A percentile compares a stretch with the other conserved stretches of the same genome.
These are phyloP conservation scores for Ditula angustiorana DNA, from an alignment of 2,888 invertebrate species.

Conservation along the genomic window DNA sequence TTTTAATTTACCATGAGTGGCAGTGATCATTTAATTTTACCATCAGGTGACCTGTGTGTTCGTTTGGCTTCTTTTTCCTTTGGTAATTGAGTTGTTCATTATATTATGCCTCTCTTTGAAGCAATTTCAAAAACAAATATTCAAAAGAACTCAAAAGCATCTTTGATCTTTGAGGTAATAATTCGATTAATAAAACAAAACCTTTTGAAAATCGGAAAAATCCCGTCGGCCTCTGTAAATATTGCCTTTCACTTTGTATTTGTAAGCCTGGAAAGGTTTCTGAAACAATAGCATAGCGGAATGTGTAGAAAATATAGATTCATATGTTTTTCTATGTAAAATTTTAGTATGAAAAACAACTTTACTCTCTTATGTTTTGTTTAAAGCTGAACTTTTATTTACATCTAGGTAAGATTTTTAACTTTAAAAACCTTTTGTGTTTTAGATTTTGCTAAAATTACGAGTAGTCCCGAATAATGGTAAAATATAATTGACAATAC, in stretches of 20 bases:
- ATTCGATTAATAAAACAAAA: conserved; percentile 33
- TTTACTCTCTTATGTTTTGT: background rate
- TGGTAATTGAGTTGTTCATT: background rate
- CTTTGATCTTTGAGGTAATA: conserved; percentile 32
- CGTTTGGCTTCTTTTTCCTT: too few relatives aligned
- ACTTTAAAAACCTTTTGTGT: too few relatives aligned
- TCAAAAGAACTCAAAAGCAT: conserved; percentile 5
- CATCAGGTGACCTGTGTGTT: too few relatives aligned
- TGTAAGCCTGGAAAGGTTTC: background rate
- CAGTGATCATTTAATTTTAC: too few relatives aligned
- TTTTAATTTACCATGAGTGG: too few relatives aligned
- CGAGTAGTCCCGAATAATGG: too few relatives aligned
- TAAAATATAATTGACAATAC: too few relatives aligned
- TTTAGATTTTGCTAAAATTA: too few relatives aligned
- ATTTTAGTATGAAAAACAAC: background rate
- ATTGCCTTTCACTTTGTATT: conserved; percentile 17
- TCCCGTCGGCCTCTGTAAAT: conserved; percentile 14
- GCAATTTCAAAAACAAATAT: background rate
- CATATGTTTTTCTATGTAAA: background rate
- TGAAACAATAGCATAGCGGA: background rate
- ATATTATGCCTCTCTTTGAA: background rate
- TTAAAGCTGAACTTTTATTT: too few relatives aligned
- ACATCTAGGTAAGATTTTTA: too few relatives aligned
- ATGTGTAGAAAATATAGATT: conserved; percentile 3
- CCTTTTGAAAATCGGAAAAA: conserved; percentile 26